Percentiles rank a stretch among this genome's conserved stretches.
These are phyloP conservation scores for Macrocentrus cingulum DNA, from an alignment of 1,140 invertebrate genomes.

Conservation along the genomic window DNA sequence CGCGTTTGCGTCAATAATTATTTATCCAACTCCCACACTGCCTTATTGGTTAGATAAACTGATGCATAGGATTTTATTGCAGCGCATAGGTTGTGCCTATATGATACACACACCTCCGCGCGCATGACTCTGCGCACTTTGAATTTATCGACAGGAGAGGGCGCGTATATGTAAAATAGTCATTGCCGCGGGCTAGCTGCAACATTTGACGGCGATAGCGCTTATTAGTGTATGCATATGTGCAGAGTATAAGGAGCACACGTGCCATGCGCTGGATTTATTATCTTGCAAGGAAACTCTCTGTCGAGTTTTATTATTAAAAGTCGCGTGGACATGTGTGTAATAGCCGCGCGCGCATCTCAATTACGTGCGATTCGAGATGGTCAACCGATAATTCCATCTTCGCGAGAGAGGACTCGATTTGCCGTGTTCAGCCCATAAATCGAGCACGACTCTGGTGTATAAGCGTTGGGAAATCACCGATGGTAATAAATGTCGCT, in stretches of 20 bases:
- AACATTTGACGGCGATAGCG: conserved; percentile 13
- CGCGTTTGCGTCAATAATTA: no score
- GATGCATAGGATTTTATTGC: no score
- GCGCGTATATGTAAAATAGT: conserved; percentile 17
- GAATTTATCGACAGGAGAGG: conserved; percentile 17
- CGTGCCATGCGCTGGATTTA: conserved; percentile 12
- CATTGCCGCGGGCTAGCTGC: conserved; percentile 4
- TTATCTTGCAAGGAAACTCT: neutral
- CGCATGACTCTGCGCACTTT: neutral
- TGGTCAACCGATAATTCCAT: conserved; percentile 26
- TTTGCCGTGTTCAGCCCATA: conserved; percentile 15
- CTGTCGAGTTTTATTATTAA: neutral
- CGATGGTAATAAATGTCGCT: conserved; percentile 24
- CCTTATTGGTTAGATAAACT: no score
- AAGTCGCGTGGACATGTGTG: conserved; percentile 1
- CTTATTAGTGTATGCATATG: neutral
- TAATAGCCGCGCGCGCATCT: conserved; percentile 16
- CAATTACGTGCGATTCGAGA: conserved; percentile 21
- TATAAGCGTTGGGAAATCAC: conserved; percentile 17
- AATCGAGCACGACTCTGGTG: conserved; percentile 18
- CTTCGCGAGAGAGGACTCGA: conserved; percentile 12
- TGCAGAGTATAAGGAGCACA: neutral
- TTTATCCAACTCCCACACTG: no score
- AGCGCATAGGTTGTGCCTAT: no score
- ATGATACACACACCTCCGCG: conserved; percentile 16